Conservation (phyloP, 2,888 invertebrate species). For the Diarsia rubi region DNA sequence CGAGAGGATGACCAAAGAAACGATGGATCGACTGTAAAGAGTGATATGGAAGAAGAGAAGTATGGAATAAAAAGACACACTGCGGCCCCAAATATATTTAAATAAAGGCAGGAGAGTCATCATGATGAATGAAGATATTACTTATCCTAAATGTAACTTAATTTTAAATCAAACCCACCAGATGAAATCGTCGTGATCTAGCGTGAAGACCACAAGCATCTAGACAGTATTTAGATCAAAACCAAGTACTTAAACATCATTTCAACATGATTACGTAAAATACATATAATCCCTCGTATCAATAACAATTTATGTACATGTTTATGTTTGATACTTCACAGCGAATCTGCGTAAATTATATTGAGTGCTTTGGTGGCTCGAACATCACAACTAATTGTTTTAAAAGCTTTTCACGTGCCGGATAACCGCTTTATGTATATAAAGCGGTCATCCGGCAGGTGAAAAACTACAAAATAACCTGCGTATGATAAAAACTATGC, state of each 20-base stretch:
- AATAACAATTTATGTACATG: conserved; percentile 26
- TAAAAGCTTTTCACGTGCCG: conserved; percentile 83
- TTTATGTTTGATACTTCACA: conserved; percentile 47
- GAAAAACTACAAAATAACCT: conserved; percentile 5
- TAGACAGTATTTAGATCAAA: not conserved
- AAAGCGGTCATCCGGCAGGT: too few species aligned
- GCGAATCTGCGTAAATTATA: conserved; percentile 67
- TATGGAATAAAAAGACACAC: too few species aligned
- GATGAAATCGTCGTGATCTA: not conserved
- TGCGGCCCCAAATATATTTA: too few species aligned
- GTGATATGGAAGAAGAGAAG: too few species aligned
- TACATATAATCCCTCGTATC: conserved; percentile 21
- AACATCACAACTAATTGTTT: conserved; percentile 82
- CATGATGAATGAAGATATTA: too few species aligned
- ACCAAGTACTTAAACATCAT: conserved; percentile 1
- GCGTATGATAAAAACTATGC: conserved; percentile 61
- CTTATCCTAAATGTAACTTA: not conserved
- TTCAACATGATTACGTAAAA: conserved; percentile 12
- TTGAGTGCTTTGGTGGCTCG: conserved; percentile 73
- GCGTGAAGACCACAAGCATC: not conserved
- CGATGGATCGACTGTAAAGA: too few species aligned
- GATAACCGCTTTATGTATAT: conserved; percentile 72
- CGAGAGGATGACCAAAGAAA: too few species aligned
- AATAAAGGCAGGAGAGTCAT: too few species aligned
- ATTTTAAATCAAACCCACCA: not conserved